Evolutionary conservation across 2,888 invertebrate species (phyloP).

Genomic region (Rhamphomyia laevipes): DNA sequence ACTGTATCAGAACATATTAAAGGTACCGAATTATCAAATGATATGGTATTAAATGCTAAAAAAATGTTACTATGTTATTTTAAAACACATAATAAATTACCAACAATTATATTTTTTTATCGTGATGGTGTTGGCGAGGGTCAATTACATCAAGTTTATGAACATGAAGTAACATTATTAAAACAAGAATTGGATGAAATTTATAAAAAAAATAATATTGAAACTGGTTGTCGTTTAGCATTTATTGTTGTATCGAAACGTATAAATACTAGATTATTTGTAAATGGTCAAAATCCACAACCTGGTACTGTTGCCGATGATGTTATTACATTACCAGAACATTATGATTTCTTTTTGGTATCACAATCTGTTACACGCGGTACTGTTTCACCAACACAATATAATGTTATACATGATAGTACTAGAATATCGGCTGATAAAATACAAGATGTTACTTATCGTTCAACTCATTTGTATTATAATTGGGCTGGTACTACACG

Average conservation of each 20-base stretch:
- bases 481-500: slow-evolving; percentile 78
- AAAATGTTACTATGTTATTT: slow-evolving; percentile 28
- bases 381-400: slow-evolving; percentile 82
- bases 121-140: slow-evolving; percentile 94
- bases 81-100: slow-evolving; percentile 38
- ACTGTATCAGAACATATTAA: slow-evolving; percentile 58
- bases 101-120: slow-evolving; percentile 67
- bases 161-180: slow-evolving; percentile 58
- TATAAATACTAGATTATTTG: slow-evolving; percentile 69
- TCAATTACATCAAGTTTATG: slow-evolving; percentile 64
- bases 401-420: slow-evolving; percentile 71
- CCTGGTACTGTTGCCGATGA: slow-evolving; percentile 85
- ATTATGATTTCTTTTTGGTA: slow-evolving; percentile 84
- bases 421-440: slow-evolving; percentile 56
- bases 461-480: slow-evolving; percentile 80
- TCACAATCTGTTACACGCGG: slow-evolving; percentile 80
- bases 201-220: slow-evolving; percentile 40
- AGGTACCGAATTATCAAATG: slow-evolving; percentile 65
- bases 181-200: slow-evolving; percentile 43
- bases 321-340: slow-evolving; percentile 66
- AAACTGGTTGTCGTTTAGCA: slow-evolving; percentile 42
- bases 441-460: slow-evolving; percentile 78
- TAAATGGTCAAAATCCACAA: slow-evolving; percentile 50
- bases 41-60: slow-evolving; percentile 51
- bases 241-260: slow-evolving; percentile 84